These are phyloP conservation scores for Dryobota labecula DNA, from an alignment of 2,888 invertebrate genomes.

Conservation along the genomic window DNA sequence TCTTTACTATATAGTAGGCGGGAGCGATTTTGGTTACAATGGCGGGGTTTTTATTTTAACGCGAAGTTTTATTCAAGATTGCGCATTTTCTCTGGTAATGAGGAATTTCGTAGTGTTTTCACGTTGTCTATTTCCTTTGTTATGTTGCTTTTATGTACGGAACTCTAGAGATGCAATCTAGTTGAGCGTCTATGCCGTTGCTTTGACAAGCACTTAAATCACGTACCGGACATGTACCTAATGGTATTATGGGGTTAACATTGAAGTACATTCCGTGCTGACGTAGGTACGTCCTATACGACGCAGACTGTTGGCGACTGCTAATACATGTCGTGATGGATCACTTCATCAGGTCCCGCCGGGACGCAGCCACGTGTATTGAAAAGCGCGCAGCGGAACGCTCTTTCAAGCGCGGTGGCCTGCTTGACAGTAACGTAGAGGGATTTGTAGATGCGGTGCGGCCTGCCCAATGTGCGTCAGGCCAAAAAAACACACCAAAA, in stretches of 20 bases:
- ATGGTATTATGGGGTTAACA: constrained; percentile 34
- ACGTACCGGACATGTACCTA: constrained; percentile 25
- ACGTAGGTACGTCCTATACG: constrained; percentile 1
- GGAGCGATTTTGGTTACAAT: too few relatives aligned
- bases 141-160: too few relatives aligned
- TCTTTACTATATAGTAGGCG: too few relatives aligned
- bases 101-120: too few relatives aligned
- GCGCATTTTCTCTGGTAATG: too few relatives aligned
- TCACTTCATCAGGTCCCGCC: constrained; percentile 2
- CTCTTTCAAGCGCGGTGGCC: background rate
- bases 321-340: constrained; percentile 8
- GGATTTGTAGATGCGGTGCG: background rate
- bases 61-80: too few relatives aligned
- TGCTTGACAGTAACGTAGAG: background rate
- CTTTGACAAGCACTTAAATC: constrained; percentile 39
- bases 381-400: background rate
- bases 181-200: constrained; percentile 13
- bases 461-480: background rate
- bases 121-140: too few relatives aligned
- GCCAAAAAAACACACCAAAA: background rate
- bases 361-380: background rate
- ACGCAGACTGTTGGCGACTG: constrained; percentile 2
- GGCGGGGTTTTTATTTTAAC: too few relatives aligned
- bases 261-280: constrained; percentile 15
- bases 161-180: constrained; percentile 21